Base-by-base conservation (phyloP, 2,888 invertebrate species). In the Cataglyphis rosenhaueri region DNA sequence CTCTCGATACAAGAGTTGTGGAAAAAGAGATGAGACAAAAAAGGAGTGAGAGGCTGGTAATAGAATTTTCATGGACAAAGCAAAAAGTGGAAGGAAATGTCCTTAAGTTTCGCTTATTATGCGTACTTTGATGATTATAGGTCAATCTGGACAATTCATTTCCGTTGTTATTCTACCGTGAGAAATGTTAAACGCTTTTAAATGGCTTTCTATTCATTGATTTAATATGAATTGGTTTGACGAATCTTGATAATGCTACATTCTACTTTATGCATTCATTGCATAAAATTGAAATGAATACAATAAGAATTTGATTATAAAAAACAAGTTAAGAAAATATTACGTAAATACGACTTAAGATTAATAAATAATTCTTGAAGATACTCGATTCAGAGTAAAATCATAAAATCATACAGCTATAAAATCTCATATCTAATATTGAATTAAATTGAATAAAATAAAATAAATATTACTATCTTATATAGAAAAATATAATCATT, bases 51-150 rank as follows among this genome's bases (percentile, higher is more conserved):
- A 52, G 70, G 35, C 12, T 12, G 76, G 64, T 57, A n/a, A 35
- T 71, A 81, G 83, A 86, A 88, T 85, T 88, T 85, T 86, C 66
- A 88, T 79, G 71, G n/a, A 29, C 29, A 48, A 32, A 57, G 38
- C 74, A 48, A 76, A 81, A 32, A 41, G 32, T 62, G 15, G 21
- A 25, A 71, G 35, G n/a, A 29, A 41, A 65, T 48, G 44, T 48
- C 25, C 21, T 70, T 70, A 48, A 79, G 59, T 78, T 32, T 59
- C 59, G 32, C 59, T 68, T 68, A 68, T 78, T 78, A 44, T 21
- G 44, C 59, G 15, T 70, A 61, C 70, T 44, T 79, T 79, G 78
- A 70, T 18, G 59, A 18, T 18, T 8, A 21, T 35, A 52, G 32
- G 38, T 65, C 76, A 76, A 59, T 78, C 35, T 29, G 35, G 35